These are phyloP conservation scores for Dryomyza anilis DNA, from an alignment of 2,888 invertebrate species.

Conservation along the genomic window DNA sequence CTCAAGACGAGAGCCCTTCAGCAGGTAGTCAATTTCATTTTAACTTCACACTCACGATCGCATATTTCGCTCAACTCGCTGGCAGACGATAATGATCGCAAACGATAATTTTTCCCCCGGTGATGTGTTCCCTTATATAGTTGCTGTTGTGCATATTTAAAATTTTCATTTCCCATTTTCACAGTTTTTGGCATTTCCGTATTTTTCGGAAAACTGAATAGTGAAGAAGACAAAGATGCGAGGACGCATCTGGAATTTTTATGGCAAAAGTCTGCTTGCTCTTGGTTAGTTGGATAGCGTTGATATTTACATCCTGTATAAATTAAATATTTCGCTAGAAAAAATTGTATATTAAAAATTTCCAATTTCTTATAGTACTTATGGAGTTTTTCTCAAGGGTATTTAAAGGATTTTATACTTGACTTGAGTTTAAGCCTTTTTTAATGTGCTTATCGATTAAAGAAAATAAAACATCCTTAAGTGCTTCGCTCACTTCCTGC, in stretches of 20 bases:
- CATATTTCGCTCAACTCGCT: conserved; percentile 21
- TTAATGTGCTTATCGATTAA: neutral
- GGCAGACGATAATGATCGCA: conserved; percentile 14
- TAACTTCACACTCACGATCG: conserved; percentile 1
- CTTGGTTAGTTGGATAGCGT: neutral
- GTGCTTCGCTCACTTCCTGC: no score
- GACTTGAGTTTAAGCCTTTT: no score
- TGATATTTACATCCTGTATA: neutral
- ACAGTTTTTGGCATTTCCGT: conserved; percentile 48
- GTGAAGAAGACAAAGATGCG: neutral
- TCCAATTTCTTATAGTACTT: no score
- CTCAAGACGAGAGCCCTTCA: conserved; percentile 12
- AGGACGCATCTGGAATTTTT: conserved; percentile 1
- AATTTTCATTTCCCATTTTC: conserved; percentile 28
- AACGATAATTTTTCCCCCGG: neutral
- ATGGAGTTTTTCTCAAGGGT: neutral
- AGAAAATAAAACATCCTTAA: neutral
- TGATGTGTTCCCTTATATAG: neutral
- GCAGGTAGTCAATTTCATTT: conserved; percentile 51
- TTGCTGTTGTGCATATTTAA: neutral
- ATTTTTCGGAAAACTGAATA: neutral
- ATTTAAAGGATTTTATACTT: no score
- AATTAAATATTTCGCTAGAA: neutral
- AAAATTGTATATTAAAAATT: no score
- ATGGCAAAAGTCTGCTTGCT: neutral